These are phyloP conservation scores for Orbicella faveolata DNA, from an alignment of 64 coral and sea anemone genomes.

Conservation along the genomic window DNA sequence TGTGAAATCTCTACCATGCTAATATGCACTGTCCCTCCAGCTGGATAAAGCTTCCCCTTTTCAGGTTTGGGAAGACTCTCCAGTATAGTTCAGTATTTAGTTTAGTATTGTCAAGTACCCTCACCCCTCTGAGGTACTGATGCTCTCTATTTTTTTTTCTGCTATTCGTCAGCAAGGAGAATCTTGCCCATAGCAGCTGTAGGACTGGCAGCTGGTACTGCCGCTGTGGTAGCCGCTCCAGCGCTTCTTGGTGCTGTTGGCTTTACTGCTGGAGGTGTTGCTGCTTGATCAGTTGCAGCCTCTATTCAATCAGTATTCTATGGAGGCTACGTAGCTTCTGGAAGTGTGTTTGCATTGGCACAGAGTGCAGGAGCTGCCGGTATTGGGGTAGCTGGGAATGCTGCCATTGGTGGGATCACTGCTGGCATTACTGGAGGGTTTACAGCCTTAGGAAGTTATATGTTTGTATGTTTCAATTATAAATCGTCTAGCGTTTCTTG, in stretches of 20 bases:
- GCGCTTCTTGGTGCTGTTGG: slow-evolving; percentile 31
- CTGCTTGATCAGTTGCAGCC: slow-evolving; percentile 49
- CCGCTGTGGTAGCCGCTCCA: slow-evolving; percentile 5
- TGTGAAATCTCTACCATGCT: too few species aligned
- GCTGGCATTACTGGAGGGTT: neutral
- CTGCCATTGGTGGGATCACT: slow-evolving; percentile 35
- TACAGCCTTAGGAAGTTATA: neutral
- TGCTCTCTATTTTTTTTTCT: too few species aligned
- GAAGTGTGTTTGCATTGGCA: slow-evolving; percentile 24
- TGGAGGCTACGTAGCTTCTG: slow-evolving; percentile 46
- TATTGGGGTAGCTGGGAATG: neutral
- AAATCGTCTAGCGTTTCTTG: neutral
- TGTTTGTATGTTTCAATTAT: neutral
- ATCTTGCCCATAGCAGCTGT: neutral
- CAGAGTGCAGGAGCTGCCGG: slow-evolving; percentile 73
- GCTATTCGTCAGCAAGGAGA: too few species aligned
- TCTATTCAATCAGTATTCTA: slow-evolving; percentile 36
- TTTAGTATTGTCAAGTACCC: too few species aligned
- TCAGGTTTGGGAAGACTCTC: too few species aligned
- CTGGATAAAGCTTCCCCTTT: too few species aligned
- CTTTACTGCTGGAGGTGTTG: slow-evolving; percentile 40
- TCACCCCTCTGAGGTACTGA: too few species aligned
- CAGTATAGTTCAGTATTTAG: too few species aligned
- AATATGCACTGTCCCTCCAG: too few species aligned
- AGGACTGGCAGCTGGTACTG: slow-evolving; percentile 7